Base-by-base conservation (phyloP, 1,140 invertebrate species). In the Apis laboriosa region DNA sequence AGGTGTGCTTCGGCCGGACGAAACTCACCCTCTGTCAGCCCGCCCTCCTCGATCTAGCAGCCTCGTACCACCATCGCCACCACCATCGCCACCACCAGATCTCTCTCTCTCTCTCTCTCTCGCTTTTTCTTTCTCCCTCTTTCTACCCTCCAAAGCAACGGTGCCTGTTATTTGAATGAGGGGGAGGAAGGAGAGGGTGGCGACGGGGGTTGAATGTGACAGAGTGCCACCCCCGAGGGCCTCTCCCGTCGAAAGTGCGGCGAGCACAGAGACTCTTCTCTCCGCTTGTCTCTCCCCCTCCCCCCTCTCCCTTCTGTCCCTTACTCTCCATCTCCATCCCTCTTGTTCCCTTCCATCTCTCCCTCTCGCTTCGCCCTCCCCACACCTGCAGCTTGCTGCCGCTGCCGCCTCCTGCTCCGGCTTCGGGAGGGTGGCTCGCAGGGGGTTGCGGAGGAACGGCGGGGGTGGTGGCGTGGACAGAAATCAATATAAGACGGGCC, bases 401-500 rank as follows among this genome's bases (percentile, higher is more conserved):
- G 68, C 49, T 60, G 56, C 89, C 84, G 84, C 77, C 86, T 78
- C 88, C 83, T 84, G 61, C n/a, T 77, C 85, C 86, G 83, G 81
- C 51, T 83, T 63, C 24, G n/a, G 63, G 83, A 77, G 82, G 82
- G 86, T 77, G 80, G 80, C 58, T 83, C 81, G 83, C 80, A 74
- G 72, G 64, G 81, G 77, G 67, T 80, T 80, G 84, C 74, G 86
- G 80, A 78, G 86, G 80, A 87, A 86, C 85, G 87, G 84, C 86
- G 90, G 90, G 89, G 91, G 84, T 91, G 91, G 84, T 91, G 92
- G 86, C 91, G 90, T 92, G 93, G 93, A 94, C 93, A 94, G 93
- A 94, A 94, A 94, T 94, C 93, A 94, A 94, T 94, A 94, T 94
- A 94, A 94, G 92, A 94, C 92, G 92, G 90, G 92, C 90, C 91